These are phyloP conservation scores for Prinia subflava DNA, from an alignment of 2,113 vertebrate species.

Conservation along the genomic window DNA sequence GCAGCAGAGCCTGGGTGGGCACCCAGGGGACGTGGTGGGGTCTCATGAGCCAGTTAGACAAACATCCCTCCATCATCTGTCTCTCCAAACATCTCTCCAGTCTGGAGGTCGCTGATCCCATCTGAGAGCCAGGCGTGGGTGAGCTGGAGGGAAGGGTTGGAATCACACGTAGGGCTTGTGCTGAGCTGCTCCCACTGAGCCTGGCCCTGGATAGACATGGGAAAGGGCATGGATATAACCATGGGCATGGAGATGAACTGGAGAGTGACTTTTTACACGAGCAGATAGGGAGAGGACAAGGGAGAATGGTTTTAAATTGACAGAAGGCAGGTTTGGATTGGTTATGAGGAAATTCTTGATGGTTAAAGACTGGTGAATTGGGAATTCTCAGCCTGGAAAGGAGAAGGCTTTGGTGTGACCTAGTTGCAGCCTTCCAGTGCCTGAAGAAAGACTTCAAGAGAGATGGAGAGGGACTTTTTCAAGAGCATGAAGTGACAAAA, in stretches of 20 bases:
- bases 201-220: background rate
- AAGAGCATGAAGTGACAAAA: background rate
- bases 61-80: background rate
- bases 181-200: background rate
- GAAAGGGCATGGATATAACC: background rate
- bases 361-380: background rate
- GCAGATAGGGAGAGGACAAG: background rate
- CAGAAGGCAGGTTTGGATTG: background rate
- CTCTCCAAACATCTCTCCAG: background rate
- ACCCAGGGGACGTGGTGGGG: background rate
- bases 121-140: background rate
- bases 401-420: background rate
- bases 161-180: background rate
- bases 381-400: background rate
- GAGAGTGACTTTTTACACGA: background rate
- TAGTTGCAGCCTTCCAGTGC: background rate
- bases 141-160: background rate
- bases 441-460: background rate
- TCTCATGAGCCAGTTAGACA: background rate
- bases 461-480: background rate
- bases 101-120: background rate
- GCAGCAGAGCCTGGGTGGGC: background rate
- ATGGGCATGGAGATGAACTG: accelerated
- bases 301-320: background rate
- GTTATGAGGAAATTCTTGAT: background rate